A percentile compares a stretch with the other conserved stretches of the same genome.
These are phyloP conservation scores for Medauroidea extradentata DNA, from an alignment of 1,140 invertebrate species.

Conservation along the genomic window DNA sequence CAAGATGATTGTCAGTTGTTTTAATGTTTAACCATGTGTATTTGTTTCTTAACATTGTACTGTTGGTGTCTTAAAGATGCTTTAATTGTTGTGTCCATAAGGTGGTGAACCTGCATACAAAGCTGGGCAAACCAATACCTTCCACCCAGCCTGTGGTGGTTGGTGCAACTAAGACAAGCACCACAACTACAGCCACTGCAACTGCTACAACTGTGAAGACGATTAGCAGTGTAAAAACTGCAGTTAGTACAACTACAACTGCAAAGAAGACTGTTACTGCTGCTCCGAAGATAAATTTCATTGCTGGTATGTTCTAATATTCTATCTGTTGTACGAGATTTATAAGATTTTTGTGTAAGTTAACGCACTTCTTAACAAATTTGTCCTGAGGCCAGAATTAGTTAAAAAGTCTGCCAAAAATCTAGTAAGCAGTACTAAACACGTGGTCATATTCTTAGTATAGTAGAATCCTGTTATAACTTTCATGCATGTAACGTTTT, in stretches of 20 bases:
- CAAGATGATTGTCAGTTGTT: too few species aligned
- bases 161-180: constrained; percentile 23
- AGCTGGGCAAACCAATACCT: constrained; percentile 95
- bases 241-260: constrained; percentile 18
- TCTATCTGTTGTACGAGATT: too few species aligned
- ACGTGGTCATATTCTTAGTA: too few species aligned
- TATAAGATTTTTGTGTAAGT: too few species aligned
- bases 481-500: too few species aligned
- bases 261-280: constrained; percentile 57
- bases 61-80: constrained; percentile 13
- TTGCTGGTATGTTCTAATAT: constrained; percentile 59
- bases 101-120: constrained; percentile 93
- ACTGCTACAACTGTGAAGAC: constrained; percentile 22
- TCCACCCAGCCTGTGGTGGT: constrained; percentile 85
- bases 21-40: too few species aligned
- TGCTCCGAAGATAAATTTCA: constrained; percentile 86
- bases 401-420: too few species aligned
- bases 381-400: too few species aligned
- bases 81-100: background rate
- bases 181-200: constrained; percentile 27
- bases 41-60: background rate
- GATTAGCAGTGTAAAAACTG: background rate
- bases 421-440: too few species aligned
- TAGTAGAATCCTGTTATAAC: too few species aligned
- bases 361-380: too few species aligned